Conservation (phyloP, 2,888 invertebrate genomes). For the Drosophila nigritarsus region DNA sequence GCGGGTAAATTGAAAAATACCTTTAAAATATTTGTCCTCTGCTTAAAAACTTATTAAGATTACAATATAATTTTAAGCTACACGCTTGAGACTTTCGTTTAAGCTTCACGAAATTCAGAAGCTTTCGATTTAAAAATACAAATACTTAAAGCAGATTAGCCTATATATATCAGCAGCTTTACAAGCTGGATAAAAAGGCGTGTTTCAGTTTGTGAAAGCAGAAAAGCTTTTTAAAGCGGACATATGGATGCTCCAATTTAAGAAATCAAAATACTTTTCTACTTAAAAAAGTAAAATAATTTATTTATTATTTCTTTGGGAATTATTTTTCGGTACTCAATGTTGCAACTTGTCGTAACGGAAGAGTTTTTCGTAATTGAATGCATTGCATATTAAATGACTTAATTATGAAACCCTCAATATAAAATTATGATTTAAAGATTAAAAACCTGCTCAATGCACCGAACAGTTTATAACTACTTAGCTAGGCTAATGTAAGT, state of each 20-base stretch:
- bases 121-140: neutral
- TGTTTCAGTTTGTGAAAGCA: neutral
- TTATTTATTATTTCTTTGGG: neutral
- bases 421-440: neutral
- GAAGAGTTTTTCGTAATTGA: neutral
- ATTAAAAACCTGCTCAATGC: neutral
- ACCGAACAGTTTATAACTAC: slow-evolving; percentile 2
- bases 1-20: neutral
- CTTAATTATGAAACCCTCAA: neutral
- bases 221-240: neutral
- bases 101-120: neutral
- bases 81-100: neutral
- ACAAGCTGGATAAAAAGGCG: neutral
- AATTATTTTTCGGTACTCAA: neutral
- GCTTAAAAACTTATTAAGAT: neutral
- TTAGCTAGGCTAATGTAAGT: slow-evolving; percentile 27
- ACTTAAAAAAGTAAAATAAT: neutral
- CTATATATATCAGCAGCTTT: neutral
- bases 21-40: neutral
- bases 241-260: neutral
- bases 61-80: neutral
- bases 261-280: neutral
- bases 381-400: neutral
- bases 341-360: neutral
- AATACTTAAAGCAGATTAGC: neutral